phyloP scores from a whole-genome alignment of 2,113 vertebrate species.

The Chaenogobius annularis region DNA sequence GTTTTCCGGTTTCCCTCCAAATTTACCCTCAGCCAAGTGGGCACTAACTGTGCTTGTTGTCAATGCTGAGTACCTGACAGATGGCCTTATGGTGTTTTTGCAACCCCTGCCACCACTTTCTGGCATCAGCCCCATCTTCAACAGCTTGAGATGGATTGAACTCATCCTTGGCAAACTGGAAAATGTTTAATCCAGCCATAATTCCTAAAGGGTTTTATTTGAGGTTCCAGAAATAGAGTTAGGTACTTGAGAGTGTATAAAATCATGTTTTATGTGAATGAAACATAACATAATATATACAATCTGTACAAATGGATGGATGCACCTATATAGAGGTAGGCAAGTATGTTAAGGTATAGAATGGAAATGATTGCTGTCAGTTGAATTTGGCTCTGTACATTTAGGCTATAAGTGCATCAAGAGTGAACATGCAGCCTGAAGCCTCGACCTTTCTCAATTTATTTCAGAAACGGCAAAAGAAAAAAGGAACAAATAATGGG shows the following conservation, averaged over 20 bases:
- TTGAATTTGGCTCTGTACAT: neutral
- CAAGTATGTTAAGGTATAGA: too few relatives aligned
- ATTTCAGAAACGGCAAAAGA: too few relatives aligned
- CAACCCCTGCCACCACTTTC: slow-evolving; percentile 51
- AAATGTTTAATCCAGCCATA: slow-evolving; percentile 9
- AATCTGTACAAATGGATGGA: too few relatives aligned
- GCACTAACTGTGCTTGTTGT: slow-evolving; percentile 53
- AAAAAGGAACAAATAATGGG: neutral
- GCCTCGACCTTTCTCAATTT: too few relatives aligned
- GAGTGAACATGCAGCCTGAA: too few relatives aligned
- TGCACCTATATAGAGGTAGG: neutral
- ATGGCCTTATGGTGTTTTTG: slow-evolving; percentile 51
- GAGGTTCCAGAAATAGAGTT: neutral
- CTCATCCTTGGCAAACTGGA: slow-evolving; percentile 34
- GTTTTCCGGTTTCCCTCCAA: slow-evolving; percentile 18
- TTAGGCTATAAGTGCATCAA: neutral
- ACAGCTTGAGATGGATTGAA: slow-evolving; percentile 53
- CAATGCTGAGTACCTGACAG: slow-evolving; percentile 58
- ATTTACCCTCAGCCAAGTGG: slow-evolving; percentile 27
- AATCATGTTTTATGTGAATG: neutral
- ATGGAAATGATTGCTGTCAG: too few relatives aligned
- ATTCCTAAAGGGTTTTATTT: neutral
- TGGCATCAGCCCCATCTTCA: slow-evolving; percentile 48
- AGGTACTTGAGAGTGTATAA: neutral
- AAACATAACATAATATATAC: too few relatives aligned